Conservation (phyloP, 2,113 vertebrate species). For the Ciconia maguari region DNA sequence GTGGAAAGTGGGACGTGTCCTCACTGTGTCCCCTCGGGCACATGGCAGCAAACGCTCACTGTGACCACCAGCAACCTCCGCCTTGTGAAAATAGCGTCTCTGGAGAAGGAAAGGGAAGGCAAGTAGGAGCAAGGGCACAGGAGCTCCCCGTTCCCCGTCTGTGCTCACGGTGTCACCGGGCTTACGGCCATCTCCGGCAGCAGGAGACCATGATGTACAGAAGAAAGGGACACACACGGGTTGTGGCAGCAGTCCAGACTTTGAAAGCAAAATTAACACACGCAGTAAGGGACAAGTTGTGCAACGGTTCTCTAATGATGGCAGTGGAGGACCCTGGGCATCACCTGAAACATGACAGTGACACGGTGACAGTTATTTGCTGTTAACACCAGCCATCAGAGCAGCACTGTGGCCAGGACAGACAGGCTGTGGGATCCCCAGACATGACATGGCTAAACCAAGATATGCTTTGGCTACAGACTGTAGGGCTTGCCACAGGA, state of each 20-base stretch:
- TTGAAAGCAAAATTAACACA: neutral
- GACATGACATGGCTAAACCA: neutral
- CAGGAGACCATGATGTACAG: rapidly evolving
- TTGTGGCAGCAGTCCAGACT: neutral
- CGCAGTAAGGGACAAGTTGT: neutral
- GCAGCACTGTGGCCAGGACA: neutral
- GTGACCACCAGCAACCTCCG: neutral
- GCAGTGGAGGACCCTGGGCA: neutral
- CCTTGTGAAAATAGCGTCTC: rapidly evolving
- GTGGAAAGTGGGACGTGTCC: rapidly evolving
- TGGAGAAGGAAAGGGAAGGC: neutral
- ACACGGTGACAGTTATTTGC: neutral
- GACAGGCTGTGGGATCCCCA: neutral
- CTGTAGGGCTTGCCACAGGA: neutral
- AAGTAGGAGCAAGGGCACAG: rapidly evolving
- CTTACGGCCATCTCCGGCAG: neutral
- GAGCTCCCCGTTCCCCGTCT: neutral
- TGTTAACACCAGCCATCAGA: neutral
- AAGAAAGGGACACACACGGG: neutral
- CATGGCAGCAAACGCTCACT: rapidly evolving
- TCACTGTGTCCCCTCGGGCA: rapidly evolving
- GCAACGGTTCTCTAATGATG: rapidly evolving
- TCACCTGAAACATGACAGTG: neutral
- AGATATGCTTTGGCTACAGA: neutral
- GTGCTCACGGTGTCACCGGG: neutral